Conservation (phyloP, 2,888 invertebrate genomes). For the Tetrapedia diversipes region DNA sequence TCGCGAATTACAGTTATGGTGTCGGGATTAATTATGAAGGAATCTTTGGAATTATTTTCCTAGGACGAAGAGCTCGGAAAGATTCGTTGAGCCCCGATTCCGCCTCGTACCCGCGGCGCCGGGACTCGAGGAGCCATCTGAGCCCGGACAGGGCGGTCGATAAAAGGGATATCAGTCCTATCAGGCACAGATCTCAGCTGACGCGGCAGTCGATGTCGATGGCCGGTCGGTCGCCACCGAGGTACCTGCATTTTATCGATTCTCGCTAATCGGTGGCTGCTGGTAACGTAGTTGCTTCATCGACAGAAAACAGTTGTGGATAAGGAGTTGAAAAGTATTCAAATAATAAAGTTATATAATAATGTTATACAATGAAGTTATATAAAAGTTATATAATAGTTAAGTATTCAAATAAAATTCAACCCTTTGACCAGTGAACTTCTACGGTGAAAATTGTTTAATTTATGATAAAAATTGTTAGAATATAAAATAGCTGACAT, state of each 20-base stretch:
- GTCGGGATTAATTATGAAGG: not conserved
- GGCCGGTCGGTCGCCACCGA: slow-evolving; percentile 84
- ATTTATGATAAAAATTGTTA: too few species aligned
- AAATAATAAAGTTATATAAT: too few species aligned
- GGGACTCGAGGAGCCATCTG: slow-evolving; percentile 91
- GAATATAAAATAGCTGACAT: too few species aligned
- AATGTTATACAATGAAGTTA: too few species aligned
- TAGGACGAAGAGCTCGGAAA: slow-evolving; percentile 89
- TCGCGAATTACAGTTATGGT: too few species aligned
- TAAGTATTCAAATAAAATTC: too few species aligned
- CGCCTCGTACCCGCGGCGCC: slow-evolving; percentile 87
- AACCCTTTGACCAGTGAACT: too few species aligned
- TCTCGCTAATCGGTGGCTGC: not conserved
- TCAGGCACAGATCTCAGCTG: slow-evolving; percentile 88
- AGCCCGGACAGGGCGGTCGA: slow-evolving; percentile 89
- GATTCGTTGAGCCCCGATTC: slow-evolving; percentile 96
- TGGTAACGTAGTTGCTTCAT: slow-evolving; percentile 12
- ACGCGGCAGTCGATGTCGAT: slow-evolving; percentile 92
- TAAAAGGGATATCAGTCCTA: slow-evolving; percentile 91
- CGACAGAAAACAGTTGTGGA: not conserved
- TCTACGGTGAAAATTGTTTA: too few species aligned
- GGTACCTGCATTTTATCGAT: slow-evolving; percentile 71
- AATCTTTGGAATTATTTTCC: not conserved
- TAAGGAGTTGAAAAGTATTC: too few species aligned
- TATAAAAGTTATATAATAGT: too few species aligned